A percentile compares a stretch with the other conserved stretches of the same genome.
Evolutionary conservation across 2,797 vertebrate species (phyloP).

Genomic region (Caiman crocodilus): DNA sequence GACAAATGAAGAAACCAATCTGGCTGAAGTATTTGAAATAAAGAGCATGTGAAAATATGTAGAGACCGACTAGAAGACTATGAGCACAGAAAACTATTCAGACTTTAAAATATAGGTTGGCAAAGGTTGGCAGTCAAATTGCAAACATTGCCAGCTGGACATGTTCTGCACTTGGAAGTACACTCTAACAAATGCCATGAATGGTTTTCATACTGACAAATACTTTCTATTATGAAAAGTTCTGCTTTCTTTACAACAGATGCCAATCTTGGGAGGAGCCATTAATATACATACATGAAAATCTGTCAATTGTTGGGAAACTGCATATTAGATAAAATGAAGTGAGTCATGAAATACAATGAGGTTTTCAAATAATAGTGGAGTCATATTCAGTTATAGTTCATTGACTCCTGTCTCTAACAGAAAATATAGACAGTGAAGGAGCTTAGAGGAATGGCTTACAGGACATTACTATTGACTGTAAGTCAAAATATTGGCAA

Average conservation of each 20-base stretch:
- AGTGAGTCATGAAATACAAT: not conserved
- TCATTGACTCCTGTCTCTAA: not conserved
- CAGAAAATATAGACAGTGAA: not conserved
- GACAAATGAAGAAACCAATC: not conserved
- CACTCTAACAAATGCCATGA: slow-evolving; percentile 47
- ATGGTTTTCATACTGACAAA: not conserved
- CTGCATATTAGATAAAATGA: not conserved
- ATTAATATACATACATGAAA: not conserved
- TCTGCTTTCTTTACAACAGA: not conserved
- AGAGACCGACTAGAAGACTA: not conserved
- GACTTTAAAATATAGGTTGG: not conserved
- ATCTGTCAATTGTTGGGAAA: not conserved
- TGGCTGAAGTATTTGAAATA: not conserved
- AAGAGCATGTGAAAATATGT: slow-evolving; percentile 2
- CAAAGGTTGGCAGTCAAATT: not conserved
- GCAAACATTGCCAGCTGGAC: slow-evolving; percentile 32
- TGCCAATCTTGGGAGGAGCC: not conserved
- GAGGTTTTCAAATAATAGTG: not conserved
- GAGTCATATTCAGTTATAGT: not conserved
- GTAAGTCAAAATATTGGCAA: not conserved
- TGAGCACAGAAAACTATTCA: not conserved
- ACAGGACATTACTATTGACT: not conserved
- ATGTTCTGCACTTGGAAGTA: slow-evolving; percentile 37
- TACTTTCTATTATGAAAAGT: not conserved
- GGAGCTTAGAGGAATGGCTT: not conserved